phyloP scores from a whole-genome alignment of 2,888 invertebrate genomes.

The Drosophila buzzatii region DNA sequence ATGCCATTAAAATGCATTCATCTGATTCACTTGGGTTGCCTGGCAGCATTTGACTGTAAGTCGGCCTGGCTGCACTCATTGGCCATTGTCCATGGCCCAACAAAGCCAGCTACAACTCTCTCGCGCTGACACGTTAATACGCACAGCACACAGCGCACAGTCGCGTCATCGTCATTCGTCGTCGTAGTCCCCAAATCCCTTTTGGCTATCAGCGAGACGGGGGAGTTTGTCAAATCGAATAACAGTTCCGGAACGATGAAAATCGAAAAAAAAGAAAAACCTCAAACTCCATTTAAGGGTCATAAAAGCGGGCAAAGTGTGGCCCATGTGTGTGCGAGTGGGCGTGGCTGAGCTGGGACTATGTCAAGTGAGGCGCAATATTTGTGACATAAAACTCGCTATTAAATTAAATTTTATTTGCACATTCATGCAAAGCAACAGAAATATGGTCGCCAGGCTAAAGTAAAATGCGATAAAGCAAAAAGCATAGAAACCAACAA shows the following conservation, averaged over 20 bases:
- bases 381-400: constrained; percentile 76
- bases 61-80: not conserved
- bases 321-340: not conserved
- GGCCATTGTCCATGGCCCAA: not conserved
- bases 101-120: constrained; percentile 37
- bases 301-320: constrained; percentile 59
- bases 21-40: constrained; percentile 20
- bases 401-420: constrained; percentile 81
- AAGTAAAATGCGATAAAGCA: constrained; percentile 11
- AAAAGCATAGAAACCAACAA: constrained; percentile 6
- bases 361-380: constrained; percentile 67
- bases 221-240: constrained; percentile 42
- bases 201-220: constrained; percentile 69
- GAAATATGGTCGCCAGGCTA: constrained; percentile 25
- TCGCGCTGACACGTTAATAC: constrained; percentile 47
- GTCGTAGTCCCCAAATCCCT: constrained; percentile 73
- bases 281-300: constrained; percentile 49
- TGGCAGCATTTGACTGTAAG: constrained; percentile 1
- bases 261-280: not conserved
- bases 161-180: constrained; percentile 13
- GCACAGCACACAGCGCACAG: constrained; percentile 9
- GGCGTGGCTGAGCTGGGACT: constrained; percentile 4
- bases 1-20: constrained; percentile 28
- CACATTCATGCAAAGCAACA: constrained; percentile 73
- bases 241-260: constrained; percentile 3